phyloP scores from a whole-genome alignment of 92 coral and sea anemone genomes.

The Umimayanthus chanpuru region DNA sequence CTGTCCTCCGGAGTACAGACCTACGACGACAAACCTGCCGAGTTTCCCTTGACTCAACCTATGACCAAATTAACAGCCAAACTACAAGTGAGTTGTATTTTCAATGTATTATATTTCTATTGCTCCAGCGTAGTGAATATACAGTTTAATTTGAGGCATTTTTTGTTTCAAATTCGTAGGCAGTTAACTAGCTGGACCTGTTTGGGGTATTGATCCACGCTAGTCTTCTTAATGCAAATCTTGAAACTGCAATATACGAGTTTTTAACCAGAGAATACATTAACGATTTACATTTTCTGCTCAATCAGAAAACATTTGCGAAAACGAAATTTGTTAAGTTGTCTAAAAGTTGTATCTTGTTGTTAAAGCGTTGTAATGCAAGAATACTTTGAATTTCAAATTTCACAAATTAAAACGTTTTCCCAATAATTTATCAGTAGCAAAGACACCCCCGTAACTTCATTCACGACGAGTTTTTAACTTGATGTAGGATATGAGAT shows the following conservation, averaged over 20 bases:
- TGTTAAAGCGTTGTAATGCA: neutral
- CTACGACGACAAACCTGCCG: constrained; percentile 59
- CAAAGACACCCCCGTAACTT: neutral
- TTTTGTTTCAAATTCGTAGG: neutral
- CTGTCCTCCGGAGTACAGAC: constrained; percentile 85
- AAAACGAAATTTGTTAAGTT: neutral
- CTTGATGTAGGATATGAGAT: neutral
- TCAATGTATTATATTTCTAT: too few species aligned
- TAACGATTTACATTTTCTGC: neutral
- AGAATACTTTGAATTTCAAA: too few species aligned
- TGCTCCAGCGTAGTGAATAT: neutral
- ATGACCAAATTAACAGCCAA: constrained; percentile 79
- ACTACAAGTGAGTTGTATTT: neutral
- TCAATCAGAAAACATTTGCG: neutral
- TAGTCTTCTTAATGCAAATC: too few species aligned
- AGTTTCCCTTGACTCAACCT: constrained; percentile 74
- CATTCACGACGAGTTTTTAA: neutral
- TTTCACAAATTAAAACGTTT: neutral
- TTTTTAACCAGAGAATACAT: neutral
- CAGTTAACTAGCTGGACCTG: neutral
- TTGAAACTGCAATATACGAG: neutral
- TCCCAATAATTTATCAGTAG: neutral
- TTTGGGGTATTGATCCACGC: neutral
- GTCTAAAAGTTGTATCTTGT: neutral
- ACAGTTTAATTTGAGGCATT: neutral